Conservation (phyloP, 2,797 vertebrate genomes). For the Pyrocephalus nanus region DNA sequence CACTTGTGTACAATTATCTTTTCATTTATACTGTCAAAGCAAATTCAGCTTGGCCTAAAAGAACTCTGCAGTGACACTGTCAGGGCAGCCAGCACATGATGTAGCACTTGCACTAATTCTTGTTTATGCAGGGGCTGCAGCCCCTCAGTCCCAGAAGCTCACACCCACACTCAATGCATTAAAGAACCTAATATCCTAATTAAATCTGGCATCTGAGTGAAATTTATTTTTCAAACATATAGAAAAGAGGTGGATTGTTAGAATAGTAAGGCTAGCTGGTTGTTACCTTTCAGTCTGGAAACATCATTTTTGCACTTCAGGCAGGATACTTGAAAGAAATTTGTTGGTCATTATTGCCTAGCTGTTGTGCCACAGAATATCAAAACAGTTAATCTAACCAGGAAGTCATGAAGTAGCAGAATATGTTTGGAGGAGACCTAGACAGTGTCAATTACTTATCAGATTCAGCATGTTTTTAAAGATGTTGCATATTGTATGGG, state of each 20-base stretch:
- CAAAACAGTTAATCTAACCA: background rate
- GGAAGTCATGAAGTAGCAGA: background rate
- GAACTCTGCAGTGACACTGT: background rate
- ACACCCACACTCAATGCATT: background rate
- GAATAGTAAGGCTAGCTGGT: background rate
- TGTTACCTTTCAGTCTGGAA: background rate
- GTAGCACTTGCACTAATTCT: background rate
- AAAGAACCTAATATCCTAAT: background rate
- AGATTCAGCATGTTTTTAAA: background rate
- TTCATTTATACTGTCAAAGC: background rate
- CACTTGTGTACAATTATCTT: background rate
- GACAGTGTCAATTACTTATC: background rate
- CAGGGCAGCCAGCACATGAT: background rate
- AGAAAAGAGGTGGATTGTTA: background rate
- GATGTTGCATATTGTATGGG: background rate
- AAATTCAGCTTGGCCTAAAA: background rate
- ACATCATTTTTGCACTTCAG: background rate
- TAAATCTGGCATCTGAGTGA: background rate
- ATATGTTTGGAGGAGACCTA: background rate
- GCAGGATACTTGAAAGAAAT: background rate
- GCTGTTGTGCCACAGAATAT: background rate
- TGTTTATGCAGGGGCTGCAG: background rate
- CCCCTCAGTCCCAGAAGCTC: background rate
- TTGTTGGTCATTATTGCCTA: accelerated
- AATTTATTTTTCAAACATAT: background rate